Percentiles rank a stretch among this genome's conserved stretches.
These are phyloP conservation scores for Cenopis cana DNA, from an alignment of 2,888 invertebrate species.

Conservation along the genomic window DNA sequence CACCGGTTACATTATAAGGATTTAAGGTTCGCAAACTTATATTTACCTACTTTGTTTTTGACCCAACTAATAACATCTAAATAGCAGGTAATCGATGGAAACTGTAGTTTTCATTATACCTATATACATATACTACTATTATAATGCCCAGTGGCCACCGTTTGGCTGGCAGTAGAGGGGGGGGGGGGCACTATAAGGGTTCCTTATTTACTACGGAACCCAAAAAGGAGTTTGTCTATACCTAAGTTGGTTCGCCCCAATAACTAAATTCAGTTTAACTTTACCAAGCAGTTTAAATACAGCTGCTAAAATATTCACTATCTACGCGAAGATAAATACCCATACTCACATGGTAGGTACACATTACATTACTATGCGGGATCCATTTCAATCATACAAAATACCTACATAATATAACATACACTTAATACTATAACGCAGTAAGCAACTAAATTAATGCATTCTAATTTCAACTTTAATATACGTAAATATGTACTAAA, in stretches of 20 bases:
- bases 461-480: background rate
- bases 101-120: no score
- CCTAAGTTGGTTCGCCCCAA: background rate
- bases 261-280: background rate
- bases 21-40: no score
- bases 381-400: background rate
- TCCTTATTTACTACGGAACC: no score
- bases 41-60: no score
- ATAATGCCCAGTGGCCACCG: no score
- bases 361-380: constrained; percentile 9
- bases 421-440: background rate
- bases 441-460: background rate
- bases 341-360: background rate
- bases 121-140: no score
- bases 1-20: no score
- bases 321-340: background rate
- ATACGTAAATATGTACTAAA: background rate
- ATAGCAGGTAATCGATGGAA: no score
- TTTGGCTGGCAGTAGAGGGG: no score
- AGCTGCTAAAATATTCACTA: constrained; percentile 10
- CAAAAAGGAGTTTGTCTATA: background rate
- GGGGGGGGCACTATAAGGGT: no score
- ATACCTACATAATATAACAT: background rate
- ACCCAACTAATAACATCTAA: no score
- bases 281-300: background rate